These are phyloP conservation scores for Homarus gammarus DNA, from an alignment of 2,888 invertebrate genomes.

Conservation along the genomic window DNA sequence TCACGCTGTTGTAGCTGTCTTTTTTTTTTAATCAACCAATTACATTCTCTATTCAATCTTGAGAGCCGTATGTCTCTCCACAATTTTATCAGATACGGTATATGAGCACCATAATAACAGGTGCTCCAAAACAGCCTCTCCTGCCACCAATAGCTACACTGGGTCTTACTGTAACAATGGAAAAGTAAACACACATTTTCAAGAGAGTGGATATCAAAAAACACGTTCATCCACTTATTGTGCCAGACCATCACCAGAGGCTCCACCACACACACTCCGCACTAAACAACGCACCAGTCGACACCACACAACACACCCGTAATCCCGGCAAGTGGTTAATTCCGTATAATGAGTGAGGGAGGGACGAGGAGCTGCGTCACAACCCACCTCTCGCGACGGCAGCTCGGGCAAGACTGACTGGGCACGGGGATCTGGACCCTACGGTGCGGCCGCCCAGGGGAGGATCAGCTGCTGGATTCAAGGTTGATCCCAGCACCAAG, in stretches of 20 bases:
- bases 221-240: not conserved
- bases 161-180: too few species aligned
- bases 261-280: too few species aligned
- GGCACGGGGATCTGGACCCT: conserved; percentile 2
- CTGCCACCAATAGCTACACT: too few species aligned
- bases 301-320: not conserved
- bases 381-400: conserved; percentile 23
- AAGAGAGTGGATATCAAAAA: not conserved
- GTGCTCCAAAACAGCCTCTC: too few species aligned
- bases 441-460: not conserved
- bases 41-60: not conserved
- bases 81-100: not conserved
- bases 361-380: not conserved
- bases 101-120: not conserved
- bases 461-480: conserved; percentile 5
- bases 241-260: too few species aligned
- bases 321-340: not conserved
- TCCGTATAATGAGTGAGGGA: conserved; percentile 20
- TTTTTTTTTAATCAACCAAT: not conserved
- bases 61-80: not conserved
- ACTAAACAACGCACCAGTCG: too few species aligned
- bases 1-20: not conserved
- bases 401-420: conserved; percentile 33
- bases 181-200: not conserved
- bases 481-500: not conserved